Evolutionary conservation across 35 echinoderm and acorn worm species (phyloP), one percentile per base, ranked within the genome.

Genomic region (Patiria miniata): DNA sequence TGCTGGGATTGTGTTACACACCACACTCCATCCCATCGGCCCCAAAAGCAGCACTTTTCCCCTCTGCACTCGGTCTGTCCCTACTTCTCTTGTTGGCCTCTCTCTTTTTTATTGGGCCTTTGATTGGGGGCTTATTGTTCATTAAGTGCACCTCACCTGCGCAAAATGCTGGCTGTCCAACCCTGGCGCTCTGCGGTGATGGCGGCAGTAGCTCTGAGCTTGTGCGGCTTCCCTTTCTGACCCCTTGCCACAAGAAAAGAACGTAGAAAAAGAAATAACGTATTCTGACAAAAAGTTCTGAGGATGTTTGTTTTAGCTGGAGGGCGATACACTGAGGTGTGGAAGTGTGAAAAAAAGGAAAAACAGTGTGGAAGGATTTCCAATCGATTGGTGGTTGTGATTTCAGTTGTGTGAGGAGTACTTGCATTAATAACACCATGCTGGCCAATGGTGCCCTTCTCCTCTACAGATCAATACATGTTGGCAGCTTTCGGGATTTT

Each of bases 301-400:
- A 23, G 34, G 14, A 32, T 73, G 65, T 73, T 73, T 73, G 65
- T 73, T 73, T 73, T 73, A 34, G 65, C 65, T 73, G 23, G 65
- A 34, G 65, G 65, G 65, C 21, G 65, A 73, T 73, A 73, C 65
- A 73, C 26, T 10, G 34, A 73, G 65, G 65, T 73, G 65, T 73
- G 65, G 29, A 73, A 73, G 26, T 18, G 23, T 18, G 65, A 14
- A 23, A 14, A 23, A 30, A 73, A 73, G 65, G 65, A n/a, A 60
- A 60, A 60, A n/a, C 19, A 60, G 21, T 73, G 65, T 73, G 34
- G 65, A 73, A 73, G 65, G 65, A 73, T 73, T 73, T 73, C 34
- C 26, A 73, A 73, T 73, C 65, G 65, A 73, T 73, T 47, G 65
- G 65, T 15, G 65, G 65, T 73, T 73, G 65, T 73, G 65, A 73